Evolutionary conservation across 2,113 vertebrate species (phyloP).

Genomic region (Dicerorhinus sumatrensis): DNA sequence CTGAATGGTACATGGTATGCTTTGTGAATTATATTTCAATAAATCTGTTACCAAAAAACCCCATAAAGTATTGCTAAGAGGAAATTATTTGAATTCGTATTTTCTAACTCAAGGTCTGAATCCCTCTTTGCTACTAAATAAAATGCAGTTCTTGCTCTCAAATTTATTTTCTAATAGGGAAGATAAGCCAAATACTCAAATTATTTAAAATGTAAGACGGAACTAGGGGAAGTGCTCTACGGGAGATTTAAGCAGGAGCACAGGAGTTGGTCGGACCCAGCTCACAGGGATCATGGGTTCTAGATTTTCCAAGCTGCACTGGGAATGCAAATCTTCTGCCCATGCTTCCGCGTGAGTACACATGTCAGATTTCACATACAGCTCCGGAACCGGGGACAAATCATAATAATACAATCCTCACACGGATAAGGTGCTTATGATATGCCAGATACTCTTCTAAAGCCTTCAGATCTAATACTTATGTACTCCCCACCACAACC

Average conservation of each 20-base stretch:
- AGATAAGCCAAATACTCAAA: background rate
- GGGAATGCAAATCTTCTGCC: background rate
- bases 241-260: background rate
- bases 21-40: background rate
- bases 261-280: background rate
- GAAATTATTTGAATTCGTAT: background rate
- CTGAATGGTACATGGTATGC: background rate
- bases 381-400: background rate
- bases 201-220: background rate
- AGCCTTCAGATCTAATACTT: background rate
- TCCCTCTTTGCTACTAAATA: background rate
- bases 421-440: background rate
- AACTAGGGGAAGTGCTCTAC: background rate
- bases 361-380: background rate
- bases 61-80: background rate
- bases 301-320: background rate
- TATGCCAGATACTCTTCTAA: background rate
- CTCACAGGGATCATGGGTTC: fast-evolving
- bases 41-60: background rate
- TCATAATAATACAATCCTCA: background rate
- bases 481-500: background rate
- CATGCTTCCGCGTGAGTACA: background rate
- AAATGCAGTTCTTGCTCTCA: background rate
- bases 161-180: slow-evolving; percentile 11
- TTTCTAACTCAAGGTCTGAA: slow-evolving; percentile 9